Evolutionary conservation across 2,797 vertebrate species (phyloP).

Genomic region (Meda fulgida): DNA sequence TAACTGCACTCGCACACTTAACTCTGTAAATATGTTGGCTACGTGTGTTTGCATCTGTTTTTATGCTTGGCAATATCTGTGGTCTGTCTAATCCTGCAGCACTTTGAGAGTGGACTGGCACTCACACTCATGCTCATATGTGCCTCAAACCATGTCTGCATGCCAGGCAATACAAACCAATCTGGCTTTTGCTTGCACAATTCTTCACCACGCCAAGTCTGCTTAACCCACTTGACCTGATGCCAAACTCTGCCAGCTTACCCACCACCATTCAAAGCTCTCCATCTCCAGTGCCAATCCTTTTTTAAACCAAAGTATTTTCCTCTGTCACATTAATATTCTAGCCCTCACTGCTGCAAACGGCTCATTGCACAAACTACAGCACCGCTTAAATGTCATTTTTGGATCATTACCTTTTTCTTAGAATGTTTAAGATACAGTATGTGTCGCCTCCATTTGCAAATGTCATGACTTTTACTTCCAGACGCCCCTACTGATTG

Average conservation of each 20-base stretch:
- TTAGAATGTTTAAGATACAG: constrained; percentile 46
- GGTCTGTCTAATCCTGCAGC: constrained; percentile 56
- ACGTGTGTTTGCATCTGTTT: constrained; percentile 38
- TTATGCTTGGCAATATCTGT: constrained; percentile 43
- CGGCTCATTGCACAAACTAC: constrained; percentile 27
- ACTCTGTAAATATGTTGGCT: not conserved
- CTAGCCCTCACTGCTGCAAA: constrained; percentile 14
- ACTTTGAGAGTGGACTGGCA: constrained; percentile 40
- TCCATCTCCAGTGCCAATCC: constrained; percentile 33
- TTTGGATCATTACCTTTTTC: constrained; percentile 31
- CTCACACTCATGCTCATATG: constrained; percentile 37
- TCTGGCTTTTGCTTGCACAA: constrained; percentile 27
- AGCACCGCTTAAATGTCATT: constrained; percentile 14
- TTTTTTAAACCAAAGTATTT: constrained; percentile 30
- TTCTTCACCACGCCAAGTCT: constrained; percentile 29
- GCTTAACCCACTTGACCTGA: constrained; percentile 46
- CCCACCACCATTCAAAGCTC: constrained; percentile 24
- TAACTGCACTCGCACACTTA: constrained; percentile 54
- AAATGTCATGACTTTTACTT: constrained; percentile 49
- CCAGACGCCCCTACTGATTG: constrained; percentile 32
- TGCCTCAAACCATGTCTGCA: constrained; percentile 57
- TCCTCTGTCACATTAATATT: constrained; percentile 40
- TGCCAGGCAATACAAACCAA: constrained; percentile 43
- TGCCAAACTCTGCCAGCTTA: constrained; percentile 44
- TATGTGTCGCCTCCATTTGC: constrained; percentile 23